phyloP scores from a whole-genome alignment of 2,113 vertebrate species.

The Leucopsar rothschildi region DNA sequence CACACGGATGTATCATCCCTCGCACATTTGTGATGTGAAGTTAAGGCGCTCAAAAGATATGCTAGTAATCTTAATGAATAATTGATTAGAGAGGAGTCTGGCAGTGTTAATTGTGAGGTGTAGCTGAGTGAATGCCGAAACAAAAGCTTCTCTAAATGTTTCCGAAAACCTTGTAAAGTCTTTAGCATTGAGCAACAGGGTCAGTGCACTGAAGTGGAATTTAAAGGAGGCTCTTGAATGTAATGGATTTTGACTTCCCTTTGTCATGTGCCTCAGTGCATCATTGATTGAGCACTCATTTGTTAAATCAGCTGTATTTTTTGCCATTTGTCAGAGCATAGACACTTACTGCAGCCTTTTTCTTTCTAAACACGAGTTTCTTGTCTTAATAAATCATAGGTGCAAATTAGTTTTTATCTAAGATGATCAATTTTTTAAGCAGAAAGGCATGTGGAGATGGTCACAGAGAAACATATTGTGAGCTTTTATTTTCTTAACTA shows the following conservation, averaged over 20 bases:
- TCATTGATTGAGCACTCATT: slow-evolving; percentile 89
- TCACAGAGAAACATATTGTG: not conserved
- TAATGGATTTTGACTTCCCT: slow-evolving; percentile 90
- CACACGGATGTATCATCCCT: slow-evolving; percentile 68
- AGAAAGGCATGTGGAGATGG: not conserved
- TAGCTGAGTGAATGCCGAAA: slow-evolving; percentile 66
- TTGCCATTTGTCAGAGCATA: slow-evolving; percentile 43
- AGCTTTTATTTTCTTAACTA: not conserved
- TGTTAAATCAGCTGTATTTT: slow-evolving; percentile 87
- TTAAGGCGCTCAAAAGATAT: slow-evolving; percentile 72
- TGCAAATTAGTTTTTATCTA: slow-evolving; percentile 30
- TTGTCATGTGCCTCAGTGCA: slow-evolving; percentile 83
- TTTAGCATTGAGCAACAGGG: slow-evolving; percentile 79
- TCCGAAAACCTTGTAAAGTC: slow-evolving; percentile 74
- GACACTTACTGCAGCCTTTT: slow-evolving; percentile 46
- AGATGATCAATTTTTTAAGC: slow-evolving; percentile 12
- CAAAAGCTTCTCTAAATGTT: slow-evolving; percentile 70
- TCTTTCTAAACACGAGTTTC: not conserved
- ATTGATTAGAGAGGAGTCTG: slow-evolving; percentile 74
- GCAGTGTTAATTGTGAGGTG: slow-evolving; percentile 74
- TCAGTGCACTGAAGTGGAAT: slow-evolving; percentile 84
- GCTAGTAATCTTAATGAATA: slow-evolving; percentile 72
- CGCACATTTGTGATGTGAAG: slow-evolving; percentile 63
- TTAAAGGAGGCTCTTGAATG: slow-evolving; percentile 81
- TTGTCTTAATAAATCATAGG: slow-evolving; percentile 44